Evolutionary conservation across 2,797 vertebrate species (phyloP).

Genomic region (Spea hammondii): DNA sequence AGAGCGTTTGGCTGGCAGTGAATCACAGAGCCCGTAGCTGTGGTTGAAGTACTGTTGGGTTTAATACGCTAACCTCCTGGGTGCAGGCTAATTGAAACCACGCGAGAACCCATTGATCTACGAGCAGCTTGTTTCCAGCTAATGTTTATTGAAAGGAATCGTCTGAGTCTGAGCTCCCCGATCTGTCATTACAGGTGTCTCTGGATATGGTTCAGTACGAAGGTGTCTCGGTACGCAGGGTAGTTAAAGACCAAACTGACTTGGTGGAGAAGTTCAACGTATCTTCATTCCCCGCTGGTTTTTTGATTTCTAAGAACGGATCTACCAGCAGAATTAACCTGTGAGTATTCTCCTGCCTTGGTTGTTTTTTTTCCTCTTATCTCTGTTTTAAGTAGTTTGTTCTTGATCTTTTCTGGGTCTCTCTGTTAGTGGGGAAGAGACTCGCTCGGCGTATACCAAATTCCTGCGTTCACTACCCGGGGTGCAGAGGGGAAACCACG

Average conservation of each 20-base stretch:
- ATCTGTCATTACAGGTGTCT: constrained; percentile 69
- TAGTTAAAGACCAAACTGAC: constrained; percentile 69
- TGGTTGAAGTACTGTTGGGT: too few relatives aligned
- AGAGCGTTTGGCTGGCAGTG: too few relatives aligned
- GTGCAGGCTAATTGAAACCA: too few relatives aligned
- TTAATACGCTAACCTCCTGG: too few relatives aligned
- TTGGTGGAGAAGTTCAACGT: constrained; percentile 76
- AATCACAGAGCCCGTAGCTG: too few relatives aligned
- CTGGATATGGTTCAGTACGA: constrained; percentile 87
- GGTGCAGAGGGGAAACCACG: constrained; percentile 64
- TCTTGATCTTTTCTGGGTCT: not conserved
- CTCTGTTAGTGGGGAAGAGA: constrained; percentile 67
- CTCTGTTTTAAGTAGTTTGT: not conserved
- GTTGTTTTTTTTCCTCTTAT: not conserved
- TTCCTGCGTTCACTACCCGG: constrained; percentile 77
- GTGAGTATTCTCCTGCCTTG: constrained; percentile 18
- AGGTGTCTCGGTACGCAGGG: constrained; percentile 80
- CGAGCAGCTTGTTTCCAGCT: not conserved
- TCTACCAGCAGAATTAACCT: constrained; percentile 23
- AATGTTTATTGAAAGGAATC: not conserved
- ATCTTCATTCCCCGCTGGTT: constrained; percentile 82
- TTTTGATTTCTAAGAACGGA: constrained; percentile 74
- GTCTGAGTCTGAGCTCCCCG: not conserved
- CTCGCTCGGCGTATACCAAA: constrained; percentile 71
- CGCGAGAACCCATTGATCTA: too few relatives aligned